Conservation (phyloP, 2,888 invertebrate species). For the Plagodis pulveraria region DNA sequence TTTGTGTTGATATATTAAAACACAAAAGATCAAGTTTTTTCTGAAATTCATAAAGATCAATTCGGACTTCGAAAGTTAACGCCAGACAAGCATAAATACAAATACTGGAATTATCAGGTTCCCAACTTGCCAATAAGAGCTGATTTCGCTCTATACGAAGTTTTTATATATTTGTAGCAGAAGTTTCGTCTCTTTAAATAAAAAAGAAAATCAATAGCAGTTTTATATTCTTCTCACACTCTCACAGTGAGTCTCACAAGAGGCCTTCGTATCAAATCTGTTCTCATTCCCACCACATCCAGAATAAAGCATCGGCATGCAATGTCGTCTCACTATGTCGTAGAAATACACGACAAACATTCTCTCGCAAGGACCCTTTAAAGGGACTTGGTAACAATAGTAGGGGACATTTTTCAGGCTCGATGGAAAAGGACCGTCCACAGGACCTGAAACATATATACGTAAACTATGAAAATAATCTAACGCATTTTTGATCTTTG, state of each 20-base stretch:
- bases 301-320: conserved; percentile 74
- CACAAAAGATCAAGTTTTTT: too few species aligned
- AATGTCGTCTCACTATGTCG: conserved; percentile 66
- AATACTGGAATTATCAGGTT: too few species aligned
- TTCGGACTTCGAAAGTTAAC: too few species aligned
- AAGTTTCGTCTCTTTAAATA: background rate
- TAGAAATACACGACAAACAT: conserved; percentile 67
- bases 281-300: conserved; percentile 79
- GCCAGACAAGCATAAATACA: too few species aligned
- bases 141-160: too few species aligned
- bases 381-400: conserved; percentile 72
- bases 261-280: conserved; percentile 52
- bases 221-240: conserved; percentile 46
- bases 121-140: too few species aligned
- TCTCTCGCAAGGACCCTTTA: conserved; percentile 63
- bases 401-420: conserved; percentile 68
- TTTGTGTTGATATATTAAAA: too few species aligned
- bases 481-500: too few species aligned
- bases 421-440: conserved; percentile 69
- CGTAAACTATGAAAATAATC: too few species aligned
- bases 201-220: background rate
- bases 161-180: too few species aligned
- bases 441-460: conserved; percentile 59
- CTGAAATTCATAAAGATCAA: too few species aligned
- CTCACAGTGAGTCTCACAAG: conserved; percentile 62